Percentiles rank a stretch among this genome's conserved stretches.
Evolutionary conservation across 2,113 vertebrate genomes (phyloP).

Genomic region (Mus pahari): DNA sequence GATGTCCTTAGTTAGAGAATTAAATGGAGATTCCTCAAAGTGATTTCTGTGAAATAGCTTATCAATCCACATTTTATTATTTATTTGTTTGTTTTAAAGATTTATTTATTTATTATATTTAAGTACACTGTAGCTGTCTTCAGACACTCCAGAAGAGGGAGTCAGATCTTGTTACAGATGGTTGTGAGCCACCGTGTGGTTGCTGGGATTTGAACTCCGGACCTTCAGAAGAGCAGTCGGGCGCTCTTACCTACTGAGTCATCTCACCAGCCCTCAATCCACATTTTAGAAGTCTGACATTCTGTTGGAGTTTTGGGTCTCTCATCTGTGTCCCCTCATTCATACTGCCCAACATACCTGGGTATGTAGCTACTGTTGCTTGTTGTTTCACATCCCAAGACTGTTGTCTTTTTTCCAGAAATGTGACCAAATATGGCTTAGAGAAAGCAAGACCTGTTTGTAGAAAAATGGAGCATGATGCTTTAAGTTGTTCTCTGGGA

Average conservation of each 20-base stretch:
- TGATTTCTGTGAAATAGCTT: neutral
- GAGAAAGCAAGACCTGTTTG: neutral
- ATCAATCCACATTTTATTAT: neutral
- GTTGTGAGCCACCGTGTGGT: too few relatives aligned
- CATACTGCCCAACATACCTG: neutral
- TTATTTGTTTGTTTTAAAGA: too few relatives aligned
- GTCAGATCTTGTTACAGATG: too few relatives aligned
- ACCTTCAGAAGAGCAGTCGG: too few relatives aligned
- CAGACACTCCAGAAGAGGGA: too few relatives aligned
- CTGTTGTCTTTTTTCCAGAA: neutral
- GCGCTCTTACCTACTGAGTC: too few relatives aligned
- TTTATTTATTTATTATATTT: too few relatives aligned
- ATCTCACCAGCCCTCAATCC: too few relatives aligned
- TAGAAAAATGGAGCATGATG: neutral
- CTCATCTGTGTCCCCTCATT: neutral
- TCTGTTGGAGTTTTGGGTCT: neutral
- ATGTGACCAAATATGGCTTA: neutral
- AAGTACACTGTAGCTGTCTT: too few relatives aligned
- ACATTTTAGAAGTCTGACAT: neutral
- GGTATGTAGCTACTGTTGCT: neutral
- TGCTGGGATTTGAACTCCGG: too few relatives aligned
- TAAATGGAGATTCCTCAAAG: neutral
- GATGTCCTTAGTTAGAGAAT: neutral
- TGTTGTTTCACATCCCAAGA: neutral
- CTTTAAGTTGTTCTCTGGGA: neutral